phyloP scores from a whole-genome alignment of 2,113 vertebrate genomes.

The Thalassarche chlororhynchos region DNA sequence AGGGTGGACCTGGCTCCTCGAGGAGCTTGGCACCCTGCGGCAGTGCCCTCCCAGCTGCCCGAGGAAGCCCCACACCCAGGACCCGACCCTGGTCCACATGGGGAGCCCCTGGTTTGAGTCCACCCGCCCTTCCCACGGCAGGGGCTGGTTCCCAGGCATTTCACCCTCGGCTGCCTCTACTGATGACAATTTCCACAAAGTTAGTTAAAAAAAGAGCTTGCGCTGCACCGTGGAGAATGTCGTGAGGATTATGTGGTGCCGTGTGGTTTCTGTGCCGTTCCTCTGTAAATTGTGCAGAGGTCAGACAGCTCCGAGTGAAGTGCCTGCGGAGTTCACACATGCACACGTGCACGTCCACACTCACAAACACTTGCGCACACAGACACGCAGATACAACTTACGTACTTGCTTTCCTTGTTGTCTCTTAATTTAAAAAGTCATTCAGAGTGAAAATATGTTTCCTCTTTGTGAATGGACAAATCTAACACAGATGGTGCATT shows the following conservation, averaged over 20 bases:
- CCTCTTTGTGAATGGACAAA: conserved; percentile 66
- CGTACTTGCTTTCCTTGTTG: background rate
- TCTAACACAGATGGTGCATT: conserved; percentile 49
- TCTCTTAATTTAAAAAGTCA: background rate
- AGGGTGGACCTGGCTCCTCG: accelerated
- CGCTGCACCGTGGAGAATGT: background rate
- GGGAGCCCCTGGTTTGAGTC: accelerated
- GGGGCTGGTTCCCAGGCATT: accelerated
- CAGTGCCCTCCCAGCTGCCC: background rate
- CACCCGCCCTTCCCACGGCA: background rate
- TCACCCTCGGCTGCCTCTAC: background rate
- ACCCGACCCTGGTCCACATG: accelerated
- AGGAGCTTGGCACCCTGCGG: background rate
- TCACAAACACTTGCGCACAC: background rate
- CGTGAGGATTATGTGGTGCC: background rate
- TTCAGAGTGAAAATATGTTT: conserved; percentile 41
- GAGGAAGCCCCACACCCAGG: background rate
- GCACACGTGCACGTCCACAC: background rate
- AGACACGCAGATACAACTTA: background rate
- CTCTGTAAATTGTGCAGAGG: background rate
- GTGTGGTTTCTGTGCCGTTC: accelerated
- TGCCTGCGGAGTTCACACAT: background rate
- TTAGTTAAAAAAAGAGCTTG: background rate
- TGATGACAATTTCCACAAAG: background rate
- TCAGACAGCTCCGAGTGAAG: background rate